Evolutionary conservation across 1,140 invertebrate species (phyloP).

Genomic region (Yoshiicerus persimilis): DNA sequence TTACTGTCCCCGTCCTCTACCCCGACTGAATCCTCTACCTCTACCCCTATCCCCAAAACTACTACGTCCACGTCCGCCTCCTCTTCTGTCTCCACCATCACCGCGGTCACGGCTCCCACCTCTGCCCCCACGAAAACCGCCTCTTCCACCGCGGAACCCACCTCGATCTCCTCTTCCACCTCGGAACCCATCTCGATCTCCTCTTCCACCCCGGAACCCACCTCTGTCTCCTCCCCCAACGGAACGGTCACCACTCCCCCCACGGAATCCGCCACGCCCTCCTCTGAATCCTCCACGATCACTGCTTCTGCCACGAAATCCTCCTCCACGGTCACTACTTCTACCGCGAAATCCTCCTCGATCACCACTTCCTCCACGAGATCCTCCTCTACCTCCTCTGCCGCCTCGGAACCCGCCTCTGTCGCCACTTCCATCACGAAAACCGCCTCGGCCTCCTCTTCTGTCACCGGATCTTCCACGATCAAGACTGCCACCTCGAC

Average conservation of each 20-base stretch:
- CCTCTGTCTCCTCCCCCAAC: background rate
- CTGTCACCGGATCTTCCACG: background rate
- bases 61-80: background rate
- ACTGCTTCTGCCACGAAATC: background rate
- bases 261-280: background rate
- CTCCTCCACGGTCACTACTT: background rate
- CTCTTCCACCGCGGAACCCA: background rate
- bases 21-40: background rate
- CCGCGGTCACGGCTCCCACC: background rate
- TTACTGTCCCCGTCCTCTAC: background rate
- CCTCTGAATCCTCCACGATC: background rate
- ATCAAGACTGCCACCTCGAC: background rate
- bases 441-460: background rate
- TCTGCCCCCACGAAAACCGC: background rate
- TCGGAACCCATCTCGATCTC: background rate
- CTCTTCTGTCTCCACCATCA: background rate
- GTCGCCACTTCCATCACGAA: constrained; percentile 15
- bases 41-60: background rate
- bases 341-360: background rate
- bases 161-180: background rate
- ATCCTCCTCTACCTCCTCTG: constrained; percentile 10
- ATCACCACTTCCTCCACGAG: background rate
- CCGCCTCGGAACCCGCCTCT: constrained; percentile 39
- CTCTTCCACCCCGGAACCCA: background rate
- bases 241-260: background rate